A percentile compares a stretch with the other conserved stretches of the same genome.
phyloP scores from a whole-genome alignment of 2,797 vertebrate species.

The Peromyscus eremicus region DNA sequence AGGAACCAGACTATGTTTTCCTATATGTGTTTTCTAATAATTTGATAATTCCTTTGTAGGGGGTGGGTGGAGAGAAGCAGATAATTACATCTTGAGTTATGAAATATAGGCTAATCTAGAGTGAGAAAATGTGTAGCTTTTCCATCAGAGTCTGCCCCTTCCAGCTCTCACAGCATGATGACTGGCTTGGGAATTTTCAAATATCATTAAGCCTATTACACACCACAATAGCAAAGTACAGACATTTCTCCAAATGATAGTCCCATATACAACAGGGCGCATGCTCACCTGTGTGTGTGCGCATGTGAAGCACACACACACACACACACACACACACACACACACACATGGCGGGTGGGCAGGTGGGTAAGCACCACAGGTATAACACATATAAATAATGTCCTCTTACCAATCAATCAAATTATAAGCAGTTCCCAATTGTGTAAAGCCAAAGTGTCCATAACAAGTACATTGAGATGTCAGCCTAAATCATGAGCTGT shows the following conservation, averaged over 20 bases:
- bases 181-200: slow-evolving; percentile 19
- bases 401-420: background rate
- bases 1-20: background rate
- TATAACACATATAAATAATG: background rate
- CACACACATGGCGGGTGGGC: fast-evolving
- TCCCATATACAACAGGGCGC: background rate
- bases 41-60: background rate
- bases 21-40: background rate
- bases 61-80: background rate
- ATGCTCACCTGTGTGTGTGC: background rate
- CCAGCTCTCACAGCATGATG: background rate
- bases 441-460: background rate
- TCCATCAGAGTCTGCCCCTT: background rate
- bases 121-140: background rate
- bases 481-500: background rate
- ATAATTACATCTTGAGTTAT: background rate
- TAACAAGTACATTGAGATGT: background rate
- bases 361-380: background rate
- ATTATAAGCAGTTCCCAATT: background rate
- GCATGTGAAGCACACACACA: too few species aligned
- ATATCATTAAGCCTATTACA: background rate
- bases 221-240: background rate
- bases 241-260: background rate
- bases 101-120: background rate
- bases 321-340: background rate